A percentile compares a stretch with the other conserved stretches of the same genome.
These are phyloP conservation scores for Oxyscelio sp. DNA, from an alignment of 2,888 invertebrate species.

Conservation along the genomic window DNA sequence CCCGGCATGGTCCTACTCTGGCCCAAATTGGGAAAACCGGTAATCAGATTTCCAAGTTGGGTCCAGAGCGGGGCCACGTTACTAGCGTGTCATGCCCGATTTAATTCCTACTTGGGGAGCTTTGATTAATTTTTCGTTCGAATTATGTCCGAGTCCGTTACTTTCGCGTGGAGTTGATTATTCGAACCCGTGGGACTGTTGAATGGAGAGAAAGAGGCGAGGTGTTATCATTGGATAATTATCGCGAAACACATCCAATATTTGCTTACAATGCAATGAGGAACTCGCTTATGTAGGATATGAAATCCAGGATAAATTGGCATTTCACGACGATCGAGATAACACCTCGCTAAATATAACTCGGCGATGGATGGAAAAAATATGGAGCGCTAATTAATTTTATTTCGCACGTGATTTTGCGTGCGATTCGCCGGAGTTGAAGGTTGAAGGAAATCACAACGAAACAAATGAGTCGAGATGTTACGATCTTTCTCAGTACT, in stretches of 20 bases:
- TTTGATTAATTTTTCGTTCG: constrained; percentile 31
- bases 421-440: background rate
- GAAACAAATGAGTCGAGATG: background rate
- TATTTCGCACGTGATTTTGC: constrained; percentile 35
- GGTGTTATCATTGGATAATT: constrained; percentile 59
- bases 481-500: background rate
- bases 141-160: constrained; percentile 33
- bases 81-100: too few species aligned
- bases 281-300: constrained; percentile 49
- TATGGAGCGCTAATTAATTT: constrained; percentile 17
- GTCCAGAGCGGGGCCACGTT: too few species aligned
- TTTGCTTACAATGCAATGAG: constrained; percentile 66
- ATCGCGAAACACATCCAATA: constrained; percentile 66
- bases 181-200: constrained; percentile 53
- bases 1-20: too few species aligned
- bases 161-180: constrained; percentile 32
- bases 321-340: constrained; percentile 66
- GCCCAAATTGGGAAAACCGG: too few species aligned
- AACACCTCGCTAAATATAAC: constrained; percentile 10
- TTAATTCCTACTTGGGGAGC: too few species aligned
- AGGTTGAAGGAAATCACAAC: background rate
- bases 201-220: constrained; percentile 26
- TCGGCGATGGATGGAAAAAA: constrained; percentile 9
- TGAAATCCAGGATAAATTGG: constrained; percentile 51
- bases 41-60: too few species aligned